Base-by-base conservation (phyloP, 1,140 invertebrate species). In the Protaetia brevitarsis region DNA sequence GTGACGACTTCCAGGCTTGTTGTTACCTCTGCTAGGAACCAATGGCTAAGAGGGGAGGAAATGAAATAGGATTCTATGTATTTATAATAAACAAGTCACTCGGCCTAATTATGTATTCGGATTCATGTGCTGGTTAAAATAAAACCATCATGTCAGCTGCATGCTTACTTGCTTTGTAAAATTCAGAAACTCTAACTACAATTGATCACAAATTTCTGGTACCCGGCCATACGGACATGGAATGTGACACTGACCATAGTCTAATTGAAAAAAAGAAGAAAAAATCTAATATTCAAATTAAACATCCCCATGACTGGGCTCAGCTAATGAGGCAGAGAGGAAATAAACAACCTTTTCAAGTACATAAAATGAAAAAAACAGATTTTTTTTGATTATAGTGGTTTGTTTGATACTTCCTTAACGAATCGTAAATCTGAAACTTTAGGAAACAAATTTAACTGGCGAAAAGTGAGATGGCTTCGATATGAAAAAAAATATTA, bases 371-470 rank as follows among this genome's bases (percentile, higher is more conserved):
- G 61, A 13, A 37, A 28, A n/a, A 16, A 27, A 57, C 61, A 10
- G 56, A 67, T n/a, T 16, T 67, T 67, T 63, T 64, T 67, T 51
- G 31, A 67, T 41, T 67, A 57, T 36, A 37, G 19, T n/a, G 41
- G 16, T 8, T 58, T 67, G 27, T 63, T 57, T 36, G 30, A 28
- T 8, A 63, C 8, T 3, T 41, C 31, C 31, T 36, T 67, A 11
- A 28, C 36, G 26, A 64, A 64, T 27, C 13, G 31, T 8, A 67
- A 67, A 59, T 27, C 26, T 31, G 23, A 67, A 11, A 63, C 41
- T 8, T 10, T 30, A 16, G 58, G 27, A 28, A 67, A 63, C 19
- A 62, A 41, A 29, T 60, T 67, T 36, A 64, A 64, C 16, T 67
- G 66, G 66, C 23, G 45, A 36, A 19, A 64, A 64, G 30, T 63